Percentiles rank a stretch among this genome's conserved stretches.
These are phyloP conservation scores for Hypena proboscidalis DNA, from an alignment of 2,888 invertebrate species.

Conservation along the genomic window DNA sequence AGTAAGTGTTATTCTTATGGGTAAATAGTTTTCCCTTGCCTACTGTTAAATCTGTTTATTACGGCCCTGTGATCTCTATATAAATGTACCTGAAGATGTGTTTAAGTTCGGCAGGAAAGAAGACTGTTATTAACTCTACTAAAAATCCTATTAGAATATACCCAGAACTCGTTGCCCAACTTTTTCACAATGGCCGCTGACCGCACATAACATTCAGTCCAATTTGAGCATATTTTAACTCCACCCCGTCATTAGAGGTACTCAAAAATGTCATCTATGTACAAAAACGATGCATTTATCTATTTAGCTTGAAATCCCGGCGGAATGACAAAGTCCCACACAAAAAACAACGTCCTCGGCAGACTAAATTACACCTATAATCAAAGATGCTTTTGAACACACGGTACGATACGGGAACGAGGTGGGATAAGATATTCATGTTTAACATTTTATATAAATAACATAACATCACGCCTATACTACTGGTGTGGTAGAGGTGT, in stretches of 20 bases:
- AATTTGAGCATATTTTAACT: constrained; percentile 27
- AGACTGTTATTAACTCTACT: too few relatives aligned
- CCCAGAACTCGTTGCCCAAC: neutral
- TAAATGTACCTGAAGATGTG: too few relatives aligned
- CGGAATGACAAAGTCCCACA: constrained; percentile 55
- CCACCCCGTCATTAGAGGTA: constrained; percentile 51
- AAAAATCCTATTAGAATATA: too few relatives aligned
- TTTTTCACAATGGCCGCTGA: constrained; percentile 24
- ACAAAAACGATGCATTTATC: constrained; percentile 59
- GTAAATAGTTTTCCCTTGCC: too few relatives aligned
- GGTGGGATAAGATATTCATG: too few relatives aligned
- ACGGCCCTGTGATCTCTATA: too few relatives aligned
- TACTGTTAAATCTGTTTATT: too few relatives aligned
- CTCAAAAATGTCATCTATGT: constrained; percentile 65
- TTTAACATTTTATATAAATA: too few relatives aligned
- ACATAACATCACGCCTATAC: too few relatives aligned
- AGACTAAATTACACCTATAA: constrained; percentile 65
- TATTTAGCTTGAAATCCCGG: constrained; percentile 62
- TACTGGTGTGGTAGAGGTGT: too few relatives aligned
- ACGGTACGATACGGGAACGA: constrained; percentile 25
- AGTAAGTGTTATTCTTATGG: too few relatives aligned
- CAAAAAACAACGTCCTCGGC: constrained; percentile 55
- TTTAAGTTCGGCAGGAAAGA: too few relatives aligned
- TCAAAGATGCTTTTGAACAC: constrained; percentile 31
- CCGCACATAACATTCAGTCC: constrained; percentile 12